These are phyloP conservation scores for Morone saxatilis DNA, from an alignment of 2,113 vertebrate genomes.

Conservation along the genomic window DNA sequence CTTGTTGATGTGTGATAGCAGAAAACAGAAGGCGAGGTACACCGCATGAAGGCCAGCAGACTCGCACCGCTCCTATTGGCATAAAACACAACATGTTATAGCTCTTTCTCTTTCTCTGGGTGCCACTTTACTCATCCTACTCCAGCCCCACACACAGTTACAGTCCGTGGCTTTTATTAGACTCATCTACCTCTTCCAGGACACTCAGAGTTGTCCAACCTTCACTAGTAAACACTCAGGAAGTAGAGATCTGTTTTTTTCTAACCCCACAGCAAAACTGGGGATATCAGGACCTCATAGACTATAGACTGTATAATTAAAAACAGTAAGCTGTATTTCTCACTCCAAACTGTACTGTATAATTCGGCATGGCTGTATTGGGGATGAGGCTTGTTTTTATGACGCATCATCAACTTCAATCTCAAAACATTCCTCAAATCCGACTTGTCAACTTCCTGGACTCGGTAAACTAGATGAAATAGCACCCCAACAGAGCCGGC, in stretches of 20 bases:
- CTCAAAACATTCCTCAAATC: not conserved
- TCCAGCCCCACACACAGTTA: constrained; percentile 25
- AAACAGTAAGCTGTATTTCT: not conserved
- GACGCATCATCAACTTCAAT: not conserved
- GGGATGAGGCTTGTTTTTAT: no score
- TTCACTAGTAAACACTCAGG: constrained; percentile 27
- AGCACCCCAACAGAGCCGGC: constrained; percentile 43
- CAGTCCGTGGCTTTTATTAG: constrained; percentile 51
- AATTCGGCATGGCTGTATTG: not conserved
- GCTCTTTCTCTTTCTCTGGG: constrained; percentile 17
- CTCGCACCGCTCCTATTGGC: not conserved
- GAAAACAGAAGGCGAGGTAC: not conserved
- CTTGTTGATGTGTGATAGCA: not conserved
- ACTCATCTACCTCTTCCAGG: constrained; percentile 48
- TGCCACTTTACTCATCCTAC: constrained; percentile 25
- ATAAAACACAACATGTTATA: constrained; percentile 20
- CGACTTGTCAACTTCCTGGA: not conserved
- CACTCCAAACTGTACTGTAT: no score
- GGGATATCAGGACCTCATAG: no score
- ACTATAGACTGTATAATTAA: no score
- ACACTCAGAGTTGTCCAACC: constrained; percentile 32
- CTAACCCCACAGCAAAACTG: not conserved
- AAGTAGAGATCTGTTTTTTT: not conserved
- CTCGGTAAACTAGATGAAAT: constrained; percentile 20
- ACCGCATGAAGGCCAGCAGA: not conserved